Percentiles rank a stretch among this genome's conserved stretches.
phyloP scores from a whole-genome alignment of 2,888 invertebrate species.

The Campoletis raptor region DNA sequence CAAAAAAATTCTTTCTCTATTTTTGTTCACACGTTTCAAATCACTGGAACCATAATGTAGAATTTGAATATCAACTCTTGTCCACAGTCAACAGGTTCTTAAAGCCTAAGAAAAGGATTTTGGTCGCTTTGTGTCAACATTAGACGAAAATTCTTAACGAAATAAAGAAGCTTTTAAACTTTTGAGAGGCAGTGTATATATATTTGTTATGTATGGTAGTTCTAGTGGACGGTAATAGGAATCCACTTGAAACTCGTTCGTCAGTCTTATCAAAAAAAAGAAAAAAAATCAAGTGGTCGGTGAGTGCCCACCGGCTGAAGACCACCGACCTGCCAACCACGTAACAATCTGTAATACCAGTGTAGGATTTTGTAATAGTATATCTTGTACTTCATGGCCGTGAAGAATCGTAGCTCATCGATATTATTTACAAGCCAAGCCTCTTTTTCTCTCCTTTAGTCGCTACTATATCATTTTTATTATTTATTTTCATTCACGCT shows the following conservation, averaged over 20 bases:
- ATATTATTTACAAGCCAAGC: constrained; percentile 37
- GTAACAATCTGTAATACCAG: constrained; percentile 49
- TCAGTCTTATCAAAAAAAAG: constrained; percentile 57
- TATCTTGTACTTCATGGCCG: constrained; percentile 23
- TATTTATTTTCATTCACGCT: constrained; percentile 37
- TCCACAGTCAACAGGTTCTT: background rate
- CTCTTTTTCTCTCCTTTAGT: constrained; percentile 24
- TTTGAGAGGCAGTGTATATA: background rate
- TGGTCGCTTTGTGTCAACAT: background rate
- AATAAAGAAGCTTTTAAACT: background rate
- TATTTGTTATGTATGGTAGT: constrained; percentile 54
- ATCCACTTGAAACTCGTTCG: constrained; percentile 70
- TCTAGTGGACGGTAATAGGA: constrained; percentile 55
- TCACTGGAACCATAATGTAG: background rate
- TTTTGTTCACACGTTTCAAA: background rate
- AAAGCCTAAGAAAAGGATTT: background rate
- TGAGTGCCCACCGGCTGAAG: constrained; percentile 38
- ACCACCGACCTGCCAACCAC: constrained; percentile 49
- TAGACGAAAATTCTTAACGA: background rate
- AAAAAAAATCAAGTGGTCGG: constrained; percentile 51
- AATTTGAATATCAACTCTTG: background rate
- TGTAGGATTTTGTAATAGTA: constrained; percentile 58
- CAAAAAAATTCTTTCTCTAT: background rate
- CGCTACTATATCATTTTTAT: background rate
- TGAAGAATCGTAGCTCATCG: constrained; percentile 51